These are phyloP conservation scores for Tricholaema leucomelas DNA, from an alignment of 2,113 vertebrate species.

Conservation along the genomic window DNA sequence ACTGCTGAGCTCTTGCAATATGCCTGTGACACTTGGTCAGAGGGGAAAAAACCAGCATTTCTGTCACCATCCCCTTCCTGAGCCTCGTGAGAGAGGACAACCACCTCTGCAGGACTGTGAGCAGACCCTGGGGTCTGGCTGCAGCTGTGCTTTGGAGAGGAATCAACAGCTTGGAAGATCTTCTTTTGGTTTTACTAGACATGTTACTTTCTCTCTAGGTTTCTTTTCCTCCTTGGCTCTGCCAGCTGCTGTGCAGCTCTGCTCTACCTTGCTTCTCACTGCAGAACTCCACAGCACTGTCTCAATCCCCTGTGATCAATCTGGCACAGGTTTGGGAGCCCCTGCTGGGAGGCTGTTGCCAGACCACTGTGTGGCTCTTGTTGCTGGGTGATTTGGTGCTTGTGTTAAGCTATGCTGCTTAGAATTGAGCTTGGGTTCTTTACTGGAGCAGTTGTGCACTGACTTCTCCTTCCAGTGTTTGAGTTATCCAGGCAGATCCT, in stretches of 20 bases:
- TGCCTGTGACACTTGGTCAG: background rate
- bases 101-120: fast-evolving
- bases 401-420: background rate
- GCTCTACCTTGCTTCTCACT: background rate
- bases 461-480: background rate
- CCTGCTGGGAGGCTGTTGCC: background rate
- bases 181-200: background rate
- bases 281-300: background rate
- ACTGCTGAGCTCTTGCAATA: background rate
- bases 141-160: background rate
- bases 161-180: background rate
- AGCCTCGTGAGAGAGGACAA: background rate
- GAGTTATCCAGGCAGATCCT: background rate
- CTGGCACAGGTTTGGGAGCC: background rate
- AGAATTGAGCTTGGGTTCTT: background rate
- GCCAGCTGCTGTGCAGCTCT: background rate
- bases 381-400: background rate
- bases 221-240: background rate
- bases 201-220: background rate
- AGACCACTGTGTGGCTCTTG: background rate
- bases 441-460: background rate
- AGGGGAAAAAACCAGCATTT: background rate
- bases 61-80: background rate
- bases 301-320: background rate
- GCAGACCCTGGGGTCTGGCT: background rate